Conservation (phyloP, 2,113 vertebrate species). For the Myiopsitta monachus region DNA sequence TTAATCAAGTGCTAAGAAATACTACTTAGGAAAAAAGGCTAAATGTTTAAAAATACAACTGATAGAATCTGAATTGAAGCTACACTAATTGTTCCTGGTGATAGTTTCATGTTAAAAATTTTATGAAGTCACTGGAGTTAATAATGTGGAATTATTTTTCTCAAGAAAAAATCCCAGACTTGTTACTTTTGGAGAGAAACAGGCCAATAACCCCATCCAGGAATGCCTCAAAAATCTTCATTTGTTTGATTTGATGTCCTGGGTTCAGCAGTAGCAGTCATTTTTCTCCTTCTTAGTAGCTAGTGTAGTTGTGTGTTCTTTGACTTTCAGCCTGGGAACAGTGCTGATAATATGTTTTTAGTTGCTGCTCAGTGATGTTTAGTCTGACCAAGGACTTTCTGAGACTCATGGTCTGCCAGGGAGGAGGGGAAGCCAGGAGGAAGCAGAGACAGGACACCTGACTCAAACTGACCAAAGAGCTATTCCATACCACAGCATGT, state of each 20-base stretch:
- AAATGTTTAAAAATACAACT: not conserved
- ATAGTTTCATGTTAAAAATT: conserved; percentile 21
- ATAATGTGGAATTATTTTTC: not conserved
- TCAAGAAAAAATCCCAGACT: not conserved
- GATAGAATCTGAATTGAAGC: conserved; percentile 27
- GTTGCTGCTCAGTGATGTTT: no score
- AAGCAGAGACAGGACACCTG: no score
- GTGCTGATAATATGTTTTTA: no score
- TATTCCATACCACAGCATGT: no score
- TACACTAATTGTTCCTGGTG: not conserved
- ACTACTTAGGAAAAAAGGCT: not conserved
- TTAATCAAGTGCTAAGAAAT: not conserved
- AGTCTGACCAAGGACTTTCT: no score
- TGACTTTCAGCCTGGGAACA: no score
- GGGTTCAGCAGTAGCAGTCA: no score
- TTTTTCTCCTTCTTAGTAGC: no score
- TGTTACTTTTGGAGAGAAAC: conserved; percentile 10
- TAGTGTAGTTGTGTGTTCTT: no score
- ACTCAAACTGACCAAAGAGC: no score
- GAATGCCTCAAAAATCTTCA: not conserved
- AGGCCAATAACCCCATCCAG: not conserved
- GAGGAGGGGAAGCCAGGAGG: no score
- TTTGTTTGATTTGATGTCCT: not conserved
- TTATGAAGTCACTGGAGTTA: not conserved
- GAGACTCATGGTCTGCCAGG: no score